Evolutionary conservation across 2,888 invertebrate species (phyloP).

Genomic region (Aphidoletes aphidimyza): DNA sequence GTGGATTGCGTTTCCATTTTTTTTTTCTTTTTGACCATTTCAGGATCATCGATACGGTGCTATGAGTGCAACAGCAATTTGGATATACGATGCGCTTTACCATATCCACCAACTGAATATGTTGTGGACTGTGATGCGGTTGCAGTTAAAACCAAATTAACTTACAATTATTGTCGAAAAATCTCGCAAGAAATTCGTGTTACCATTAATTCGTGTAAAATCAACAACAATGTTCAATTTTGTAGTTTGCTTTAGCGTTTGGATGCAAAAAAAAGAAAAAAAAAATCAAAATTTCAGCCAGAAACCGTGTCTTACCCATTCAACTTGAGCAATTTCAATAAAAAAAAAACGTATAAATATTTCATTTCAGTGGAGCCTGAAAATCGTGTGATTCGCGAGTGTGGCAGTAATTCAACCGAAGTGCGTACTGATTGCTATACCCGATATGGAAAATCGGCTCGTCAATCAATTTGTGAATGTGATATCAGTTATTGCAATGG

Average conservation of each 20-base stretch:
- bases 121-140: background rate
- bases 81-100: background rate
- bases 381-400: background rate
- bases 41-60: background rate
- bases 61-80: background rate
- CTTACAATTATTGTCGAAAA: background rate
- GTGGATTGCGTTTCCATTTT: background rate
- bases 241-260: no score
- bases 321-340: no score
- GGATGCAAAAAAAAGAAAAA: background rate
- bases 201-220: background rate
- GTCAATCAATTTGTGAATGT: background rate
- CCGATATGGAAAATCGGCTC: background rate
- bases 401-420: background rate
- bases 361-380: background rate
- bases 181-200: background rate
- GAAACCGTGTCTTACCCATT: no score
- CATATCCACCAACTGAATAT: slow-evolving; percentile 6
- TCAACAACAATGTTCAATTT: no score
- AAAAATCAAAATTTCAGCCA: background rate
- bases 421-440: background rate
- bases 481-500: slow-evolving; percentile 6
- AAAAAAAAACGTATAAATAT: background rate
- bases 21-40: background rate
- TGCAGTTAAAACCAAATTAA: background rate